phyloP scores from a whole-genome alignment of 2,113 vertebrate species.

The Antechinus stuartii region DNA sequence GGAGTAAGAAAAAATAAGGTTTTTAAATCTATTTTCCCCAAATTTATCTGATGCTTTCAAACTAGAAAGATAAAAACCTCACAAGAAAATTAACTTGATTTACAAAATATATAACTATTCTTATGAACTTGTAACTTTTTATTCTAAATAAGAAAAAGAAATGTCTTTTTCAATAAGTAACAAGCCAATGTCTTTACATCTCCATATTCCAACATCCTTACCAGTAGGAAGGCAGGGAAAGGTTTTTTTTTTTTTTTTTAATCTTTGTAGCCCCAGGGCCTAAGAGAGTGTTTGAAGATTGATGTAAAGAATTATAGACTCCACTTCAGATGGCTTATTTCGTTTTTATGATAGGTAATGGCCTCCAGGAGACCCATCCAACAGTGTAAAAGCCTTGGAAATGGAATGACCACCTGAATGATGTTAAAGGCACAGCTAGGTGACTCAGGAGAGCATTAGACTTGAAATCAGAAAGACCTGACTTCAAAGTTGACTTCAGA shows the following conservation, averaged over 20 bases:
- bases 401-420: background rate
- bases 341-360: background rate
- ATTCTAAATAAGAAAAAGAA: background rate
- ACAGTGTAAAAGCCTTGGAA: background rate
- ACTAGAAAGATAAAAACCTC: background rate
- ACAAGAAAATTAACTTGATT: background rate
- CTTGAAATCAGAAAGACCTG: background rate
- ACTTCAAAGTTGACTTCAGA: background rate
- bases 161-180: background rate
- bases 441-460: background rate
- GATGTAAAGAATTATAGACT: background rate
- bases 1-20: constrained; percentile 34
- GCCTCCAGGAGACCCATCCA: background rate
- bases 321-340: background rate
- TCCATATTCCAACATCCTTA: background rate
- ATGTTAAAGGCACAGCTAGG: background rate
- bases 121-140: background rate
- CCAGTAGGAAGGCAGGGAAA: background rate
- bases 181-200: background rate
- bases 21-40: background rate
- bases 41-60: background rate
- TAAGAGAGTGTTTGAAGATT: background rate
- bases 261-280: background rate
- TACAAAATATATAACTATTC: background rate
- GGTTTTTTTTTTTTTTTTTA: background rate